Conservation (phyloP, 2,113 vertebrate species). For the Ibidorhyncha struthersii region DNA sequence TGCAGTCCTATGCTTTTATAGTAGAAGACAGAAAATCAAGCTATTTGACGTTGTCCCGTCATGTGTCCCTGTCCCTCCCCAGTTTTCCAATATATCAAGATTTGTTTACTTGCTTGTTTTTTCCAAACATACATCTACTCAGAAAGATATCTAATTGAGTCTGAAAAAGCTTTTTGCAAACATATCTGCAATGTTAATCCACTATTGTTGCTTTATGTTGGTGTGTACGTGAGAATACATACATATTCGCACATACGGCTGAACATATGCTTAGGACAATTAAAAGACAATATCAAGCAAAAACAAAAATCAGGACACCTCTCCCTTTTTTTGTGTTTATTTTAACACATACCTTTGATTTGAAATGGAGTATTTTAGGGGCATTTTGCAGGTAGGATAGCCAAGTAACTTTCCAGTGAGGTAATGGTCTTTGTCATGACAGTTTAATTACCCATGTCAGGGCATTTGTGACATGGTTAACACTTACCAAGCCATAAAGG, state of each 20-base stretch:
- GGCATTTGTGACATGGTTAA: background rate
- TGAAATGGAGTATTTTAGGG: background rate
- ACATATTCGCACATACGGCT: constrained; percentile 3
- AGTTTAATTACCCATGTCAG: background rate
- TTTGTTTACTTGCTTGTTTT: background rate
- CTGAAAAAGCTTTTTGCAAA: constrained; percentile 2
- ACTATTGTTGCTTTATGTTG: background rate
- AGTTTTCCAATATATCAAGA: background rate
- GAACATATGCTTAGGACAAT: constrained; percentile 43
- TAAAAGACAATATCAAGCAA: constrained; percentile 14
- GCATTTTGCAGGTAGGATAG: background rate
- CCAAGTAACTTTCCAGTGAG: background rate
- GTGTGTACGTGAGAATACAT: background rate
- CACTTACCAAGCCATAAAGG: background rate
- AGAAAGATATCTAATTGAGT: background rate
- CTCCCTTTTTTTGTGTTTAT: background rate
- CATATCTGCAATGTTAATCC: background rate
- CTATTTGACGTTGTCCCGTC: background rate
- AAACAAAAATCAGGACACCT: background rate
- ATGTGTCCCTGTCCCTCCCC: rapidly evolving
- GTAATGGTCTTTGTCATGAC: background rate
- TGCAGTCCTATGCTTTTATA: background rate
- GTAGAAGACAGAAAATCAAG: background rate
- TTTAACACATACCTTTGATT: background rate
- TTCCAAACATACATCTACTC: background rate